phyloP scores from a whole-genome alignment of 2,888 invertebrate genomes.

The Plemyria rubiginata region DNA sequence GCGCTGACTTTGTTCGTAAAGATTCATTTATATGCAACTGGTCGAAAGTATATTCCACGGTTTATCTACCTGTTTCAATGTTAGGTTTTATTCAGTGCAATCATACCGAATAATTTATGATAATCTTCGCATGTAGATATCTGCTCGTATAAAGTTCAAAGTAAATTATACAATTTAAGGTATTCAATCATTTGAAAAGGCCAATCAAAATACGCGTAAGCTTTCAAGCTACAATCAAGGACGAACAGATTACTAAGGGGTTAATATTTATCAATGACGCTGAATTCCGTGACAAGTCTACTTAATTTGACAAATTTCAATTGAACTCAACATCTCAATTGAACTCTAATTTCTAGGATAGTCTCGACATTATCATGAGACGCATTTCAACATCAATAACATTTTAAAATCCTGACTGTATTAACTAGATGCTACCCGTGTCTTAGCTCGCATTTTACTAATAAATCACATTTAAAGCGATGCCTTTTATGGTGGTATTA shows the following conservation, averaged over 20 bases:
- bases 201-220: not conserved
- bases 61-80: too few relatives aligned
- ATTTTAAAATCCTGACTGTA: too few relatives aligned
- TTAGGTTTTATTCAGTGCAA: too few relatives aligned
- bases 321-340: conserved; percentile 11
- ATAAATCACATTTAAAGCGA: too few relatives aligned
- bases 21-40: conserved; percentile 18
- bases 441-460: too few relatives aligned
- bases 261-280: conserved; percentile 3
- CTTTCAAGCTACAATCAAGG: not conserved
- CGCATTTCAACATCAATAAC: not conserved
- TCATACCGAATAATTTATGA: too few relatives aligned
- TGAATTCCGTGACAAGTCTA: conserved; percentile 13
- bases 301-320: not conserved
- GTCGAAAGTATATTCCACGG: conserved; percentile 7
- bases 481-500: too few relatives aligned
- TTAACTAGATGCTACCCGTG: too few relatives aligned
- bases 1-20: conserved; percentile 18
- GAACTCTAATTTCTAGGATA: not conserved
- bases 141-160: too few relatives aligned
- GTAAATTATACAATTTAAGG: not conserved
- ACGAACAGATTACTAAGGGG: not conserved
- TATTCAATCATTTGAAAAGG: not conserved
- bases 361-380: conserved; percentile 7
- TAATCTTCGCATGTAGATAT: too few relatives aligned